Base-by-base conservation (phyloP, 2,797 vertebrate genomes). In the Crypturellus tataupa region DNA sequence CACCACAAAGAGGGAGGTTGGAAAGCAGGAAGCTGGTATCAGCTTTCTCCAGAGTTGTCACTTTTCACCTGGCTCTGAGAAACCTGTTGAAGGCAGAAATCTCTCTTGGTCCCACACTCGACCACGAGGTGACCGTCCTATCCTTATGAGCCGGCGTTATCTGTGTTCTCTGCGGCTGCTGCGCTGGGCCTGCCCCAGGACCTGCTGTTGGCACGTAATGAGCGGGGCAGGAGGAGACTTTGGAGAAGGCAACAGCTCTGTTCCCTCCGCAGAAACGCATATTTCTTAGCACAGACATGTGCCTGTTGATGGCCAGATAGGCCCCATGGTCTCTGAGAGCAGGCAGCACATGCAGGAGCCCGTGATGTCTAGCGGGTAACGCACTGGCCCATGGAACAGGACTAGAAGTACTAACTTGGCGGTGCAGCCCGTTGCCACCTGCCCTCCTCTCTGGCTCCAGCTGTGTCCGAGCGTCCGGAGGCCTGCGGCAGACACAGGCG, bases 311-410 rank as follows among this genome's bases (percentile, higher is more conserved):
- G 9, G 37, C 42, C 72, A 31, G 46, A 19, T 82, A 73, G 69
- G 31, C 23, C 29, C 62, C 20, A 23, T n/a, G 69, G n/a, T 72
- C 33, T 71, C 35, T 80, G 46, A 23, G 33, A 85, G 76, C 2
- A 12, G 27, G 49, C 8, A 53, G 33, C 10, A 0, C n/a, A 20
- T 20, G 19, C 2, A 1, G 31, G 39, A 80, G 55, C 24, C 2
- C 3, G 60, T 63, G 19, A 5, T 69, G 33, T 51, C 40, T 76
- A 5, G 49, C 31, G 68, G 42, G 23, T 15, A 69, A 69, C n/a
- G 21, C 46, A 33, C 39, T 47, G 65, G 20, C 24, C 71, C 51
- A 25, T 77, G 72, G 16, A 44, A 73, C 31, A 39, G 37, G 44
- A 12, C 20, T 46, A 39, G 33, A 58, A 81, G 47, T 29, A 37